Conservation (phyloP, 2,797 vertebrate genomes). For the Botia almorhae region DNA sequence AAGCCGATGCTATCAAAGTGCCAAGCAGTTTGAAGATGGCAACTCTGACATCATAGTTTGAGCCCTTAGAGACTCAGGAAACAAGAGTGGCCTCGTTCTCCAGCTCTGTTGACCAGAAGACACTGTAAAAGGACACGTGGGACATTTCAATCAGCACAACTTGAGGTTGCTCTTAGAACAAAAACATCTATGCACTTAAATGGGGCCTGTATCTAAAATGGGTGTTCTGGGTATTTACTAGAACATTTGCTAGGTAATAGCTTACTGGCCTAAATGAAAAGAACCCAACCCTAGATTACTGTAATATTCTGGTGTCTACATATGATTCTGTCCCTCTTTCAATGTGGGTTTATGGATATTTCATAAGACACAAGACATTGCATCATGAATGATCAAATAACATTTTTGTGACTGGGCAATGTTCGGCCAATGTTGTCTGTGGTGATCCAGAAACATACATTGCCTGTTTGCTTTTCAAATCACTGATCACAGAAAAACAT, state of each 20-base stretch:
- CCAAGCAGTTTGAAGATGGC: slow-evolving; percentile 87
- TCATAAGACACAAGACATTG: too few relatives aligned
- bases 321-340: too few relatives aligned
- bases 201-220: background rate
- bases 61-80: slow-evolving; percentile 93
- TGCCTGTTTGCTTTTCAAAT: background rate
- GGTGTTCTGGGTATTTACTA: too few relatives aligned
- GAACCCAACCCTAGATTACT: too few relatives aligned
- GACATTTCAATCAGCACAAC: too few relatives aligned
- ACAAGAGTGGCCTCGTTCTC: slow-evolving; percentile 89
- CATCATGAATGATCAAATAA: slow-evolving; percentile 1
- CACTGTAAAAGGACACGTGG: slow-evolving; percentile 79
- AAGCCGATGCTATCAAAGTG: slow-evolving; percentile 83
- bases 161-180: too few relatives aligned
- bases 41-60: slow-evolving; percentile 85
- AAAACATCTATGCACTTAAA: background rate
- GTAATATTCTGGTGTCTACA: too few relatives aligned
- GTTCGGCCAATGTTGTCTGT: background rate
- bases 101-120: slow-evolving; percentile 89
- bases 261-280: too few relatives aligned
- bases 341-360: too few relatives aligned
- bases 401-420: background rate
- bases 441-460: background rate
- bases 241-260: too few relatives aligned
- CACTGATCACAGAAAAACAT: background rate